These are phyloP conservation scores for Liposcelis brunnea DNA, from an alignment of 2,888 invertebrate species.

Conservation along the genomic window DNA sequence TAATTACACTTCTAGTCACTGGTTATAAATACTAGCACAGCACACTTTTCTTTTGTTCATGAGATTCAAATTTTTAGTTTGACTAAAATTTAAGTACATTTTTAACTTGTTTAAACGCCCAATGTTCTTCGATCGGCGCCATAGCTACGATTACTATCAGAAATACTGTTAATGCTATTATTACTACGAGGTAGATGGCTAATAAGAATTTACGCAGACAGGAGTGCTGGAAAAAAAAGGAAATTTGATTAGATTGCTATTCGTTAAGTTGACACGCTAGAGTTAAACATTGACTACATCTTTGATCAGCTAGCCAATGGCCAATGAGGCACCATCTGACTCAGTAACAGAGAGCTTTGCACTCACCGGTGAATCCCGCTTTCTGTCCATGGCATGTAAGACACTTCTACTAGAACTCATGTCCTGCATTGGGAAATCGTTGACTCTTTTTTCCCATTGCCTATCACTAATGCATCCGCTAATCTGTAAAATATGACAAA, in stretches of 20 bases:
- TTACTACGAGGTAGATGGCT: conserved; percentile 56
- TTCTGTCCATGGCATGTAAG: conserved; percentile 48
- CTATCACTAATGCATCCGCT: conserved; percentile 60
- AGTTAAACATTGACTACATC: too few relatives aligned
- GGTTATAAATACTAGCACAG: too few relatives aligned
- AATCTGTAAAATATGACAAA: conserved; percentile 35
- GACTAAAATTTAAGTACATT: too few relatives aligned
- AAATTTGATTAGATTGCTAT: too few relatives aligned
- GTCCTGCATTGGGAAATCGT: conserved; percentile 75
- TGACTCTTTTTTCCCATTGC: conserved; percentile 51
- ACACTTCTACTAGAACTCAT: conserved; percentile 43
- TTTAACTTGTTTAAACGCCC: conserved; percentile 22
- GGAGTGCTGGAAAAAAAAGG: conserved; percentile 43
- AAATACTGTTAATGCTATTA: conserved; percentile 47
- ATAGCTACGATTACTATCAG: conserved; percentile 57
- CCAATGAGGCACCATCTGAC: too few relatives aligned
- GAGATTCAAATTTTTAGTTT: too few relatives aligned
- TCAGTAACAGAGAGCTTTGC: too few relatives aligned
- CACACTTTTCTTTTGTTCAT: too few relatives aligned
- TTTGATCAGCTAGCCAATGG: too few relatives aligned
- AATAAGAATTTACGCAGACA: conserved; percentile 59
- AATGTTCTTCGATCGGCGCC: conserved; percentile 53
- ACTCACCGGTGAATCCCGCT: conserved; percentile 67
- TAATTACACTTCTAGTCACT: too few relatives aligned
- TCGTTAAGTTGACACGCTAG: too few relatives aligned